phyloP scores from a whole-genome alignment of 2,888 invertebrate genomes.

The Vesta saturnalis region DNA sequence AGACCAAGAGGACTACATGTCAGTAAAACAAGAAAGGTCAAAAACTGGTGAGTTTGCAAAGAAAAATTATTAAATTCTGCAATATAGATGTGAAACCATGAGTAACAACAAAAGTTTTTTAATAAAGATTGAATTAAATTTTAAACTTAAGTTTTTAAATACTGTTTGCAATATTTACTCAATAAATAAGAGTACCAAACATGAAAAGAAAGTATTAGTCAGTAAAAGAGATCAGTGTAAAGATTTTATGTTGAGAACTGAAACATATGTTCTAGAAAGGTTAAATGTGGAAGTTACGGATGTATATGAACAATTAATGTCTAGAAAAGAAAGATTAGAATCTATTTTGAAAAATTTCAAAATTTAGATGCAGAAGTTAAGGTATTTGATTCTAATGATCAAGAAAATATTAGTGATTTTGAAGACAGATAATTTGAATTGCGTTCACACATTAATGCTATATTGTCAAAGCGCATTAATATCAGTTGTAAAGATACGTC shows the following conservation, averaged over 20 bases:
- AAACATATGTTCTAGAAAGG: constrained; percentile 6
- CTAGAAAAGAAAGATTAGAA: background rate
- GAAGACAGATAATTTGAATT: constrained; percentile 3
- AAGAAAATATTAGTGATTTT: background rate
- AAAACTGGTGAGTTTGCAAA: background rate
- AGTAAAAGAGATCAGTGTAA: background rate
- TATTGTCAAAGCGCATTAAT: background rate
- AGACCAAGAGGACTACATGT: background rate
- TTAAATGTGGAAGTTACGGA: constrained; percentile 1
- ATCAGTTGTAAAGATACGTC: background rate
- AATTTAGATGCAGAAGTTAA: background rate
- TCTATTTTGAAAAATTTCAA: background rate
- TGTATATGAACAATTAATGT: background rate
- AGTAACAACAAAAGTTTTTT: background rate
- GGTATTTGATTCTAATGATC: background rate
- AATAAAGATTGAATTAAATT: background rate
- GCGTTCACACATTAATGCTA: background rate
- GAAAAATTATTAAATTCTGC: background rate
- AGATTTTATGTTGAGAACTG: background rate
- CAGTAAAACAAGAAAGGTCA: background rate
- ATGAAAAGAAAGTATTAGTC: background rate
- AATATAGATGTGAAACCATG: background rate
- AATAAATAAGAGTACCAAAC: background rate
- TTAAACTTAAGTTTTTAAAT: background rate
- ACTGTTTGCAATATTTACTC: constrained; percentile 4